These are phyloP conservation scores for Phoenicopterus ruber DNA, from an alignment of 2,113 vertebrate species.

Conservation along the genomic window DNA sequence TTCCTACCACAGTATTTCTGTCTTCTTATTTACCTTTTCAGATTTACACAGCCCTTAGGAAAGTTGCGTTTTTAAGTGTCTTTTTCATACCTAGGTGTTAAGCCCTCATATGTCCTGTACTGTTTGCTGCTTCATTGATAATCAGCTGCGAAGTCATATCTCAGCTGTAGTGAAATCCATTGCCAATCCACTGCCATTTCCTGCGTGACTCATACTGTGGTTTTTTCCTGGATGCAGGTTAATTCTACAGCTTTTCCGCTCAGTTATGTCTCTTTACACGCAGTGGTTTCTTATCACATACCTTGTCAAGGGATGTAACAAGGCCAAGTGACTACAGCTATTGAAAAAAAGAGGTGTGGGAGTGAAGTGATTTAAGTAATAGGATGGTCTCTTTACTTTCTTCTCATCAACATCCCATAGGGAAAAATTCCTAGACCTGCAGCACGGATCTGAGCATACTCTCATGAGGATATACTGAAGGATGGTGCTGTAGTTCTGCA, in stretches of 20 bases:
- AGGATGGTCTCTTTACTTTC: neutral
- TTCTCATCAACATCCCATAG: neutral
- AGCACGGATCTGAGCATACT: neutral
- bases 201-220: neutral
- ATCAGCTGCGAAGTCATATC: neutral
- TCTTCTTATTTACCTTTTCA: neutral
- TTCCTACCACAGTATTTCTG: neutral
- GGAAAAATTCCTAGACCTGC: neutral
- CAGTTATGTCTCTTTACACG: neutral
- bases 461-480: neutral
- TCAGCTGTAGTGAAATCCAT: neutral
- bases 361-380: neutral
- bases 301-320: neutral
- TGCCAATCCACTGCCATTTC: neutral
- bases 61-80: neutral
- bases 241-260: neutral
- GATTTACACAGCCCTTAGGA: neutral
- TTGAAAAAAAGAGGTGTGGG: neutral
- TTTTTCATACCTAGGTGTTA: neutral
- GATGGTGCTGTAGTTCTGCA: neutral
- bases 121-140: neutral
- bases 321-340: neutral
- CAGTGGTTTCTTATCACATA: neutral
- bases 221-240: neutral
- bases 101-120: neutral